Evolutionary conservation across 2,113 vertebrate genomes (phyloP), one percentile per base, ranked within the genome.

Genomic region (Bubo bubo): DNA sequence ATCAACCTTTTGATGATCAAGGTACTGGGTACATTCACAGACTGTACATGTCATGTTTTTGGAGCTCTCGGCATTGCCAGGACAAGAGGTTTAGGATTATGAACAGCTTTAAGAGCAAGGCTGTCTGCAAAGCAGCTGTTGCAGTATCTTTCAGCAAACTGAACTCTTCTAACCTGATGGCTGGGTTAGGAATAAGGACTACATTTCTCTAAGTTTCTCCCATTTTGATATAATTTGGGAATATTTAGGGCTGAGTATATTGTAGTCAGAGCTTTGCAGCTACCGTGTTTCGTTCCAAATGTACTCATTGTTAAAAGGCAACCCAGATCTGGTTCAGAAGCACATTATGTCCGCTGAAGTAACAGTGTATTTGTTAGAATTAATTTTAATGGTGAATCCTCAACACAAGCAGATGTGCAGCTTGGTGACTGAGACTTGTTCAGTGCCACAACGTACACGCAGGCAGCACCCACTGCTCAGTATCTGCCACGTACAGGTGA

Each of bases 391-490:
- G 13, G 14, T 27, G 75, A 72, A 68, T 52, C 37, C 28, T 73
- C 66, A 41, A 2, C 32, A 49, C 15, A 64, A 43, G 49, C 66
- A 68, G 47, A 45, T 21, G 10, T 74, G 35, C 56, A 82, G 4
- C 23, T 45, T 37, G 23, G 32, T 88, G 30, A 28, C 71, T 59
- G 53, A 82, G 53, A 17, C 28, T 72, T 16, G 11, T 59, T 79
- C 19, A 27, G 41, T 28, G 39, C 35, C 4, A 1, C 22, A 39
- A 2, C 1, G 1, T 17, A 20, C 6, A 1, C 0, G 2, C 1
- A 4, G 56, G 60, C 62, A 92, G 86, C 56, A 19, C 21, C 23
- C 53, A 3, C 50, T 55, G 22, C 39, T 79, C 66, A 82, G 70
- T 62, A 18, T 9, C 47, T 74, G 37, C 52, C 75, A 45, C 4